These are phyloP conservation scores for Caenorhabditis tropicalis DNA, from an alignment of 1,140 invertebrate species.

Conservation along the genomic window DNA sequence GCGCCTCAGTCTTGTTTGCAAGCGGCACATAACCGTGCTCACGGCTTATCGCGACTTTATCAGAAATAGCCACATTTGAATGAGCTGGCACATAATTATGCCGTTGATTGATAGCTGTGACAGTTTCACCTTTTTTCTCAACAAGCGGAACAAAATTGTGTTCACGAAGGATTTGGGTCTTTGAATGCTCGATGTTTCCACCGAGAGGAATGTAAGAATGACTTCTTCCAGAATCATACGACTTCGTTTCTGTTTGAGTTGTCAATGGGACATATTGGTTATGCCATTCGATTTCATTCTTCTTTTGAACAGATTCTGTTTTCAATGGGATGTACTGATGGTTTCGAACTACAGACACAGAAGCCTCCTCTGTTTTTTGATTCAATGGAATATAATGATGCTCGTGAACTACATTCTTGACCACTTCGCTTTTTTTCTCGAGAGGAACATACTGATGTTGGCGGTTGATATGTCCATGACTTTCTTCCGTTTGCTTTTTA, in stretches of 20 bases:
- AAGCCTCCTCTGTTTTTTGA: neutral
- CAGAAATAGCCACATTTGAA: conserved; percentile 7
- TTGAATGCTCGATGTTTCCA: neutral
- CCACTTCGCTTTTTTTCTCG: neutral
- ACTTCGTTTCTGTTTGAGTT: neutral
- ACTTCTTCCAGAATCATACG: neutral
- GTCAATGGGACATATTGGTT: neutral
- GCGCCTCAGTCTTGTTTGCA: conserved; percentile 14
- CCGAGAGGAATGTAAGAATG: neutral
- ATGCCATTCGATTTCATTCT: neutral
- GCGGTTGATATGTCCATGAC: neutral
- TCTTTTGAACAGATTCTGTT: neutral
- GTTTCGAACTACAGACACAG: neutral
- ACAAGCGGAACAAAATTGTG: neutral
- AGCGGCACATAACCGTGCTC: neutral
- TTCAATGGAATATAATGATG: neutral
- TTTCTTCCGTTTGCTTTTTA: neutral
- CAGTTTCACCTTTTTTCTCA: neutral
- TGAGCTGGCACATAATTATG: conserved; percentile 35
- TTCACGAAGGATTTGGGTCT: neutral
- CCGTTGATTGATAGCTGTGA: neutral
- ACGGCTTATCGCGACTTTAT: conserved; percentile 17
- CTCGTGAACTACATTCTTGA: neutral
- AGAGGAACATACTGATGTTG: neutral
- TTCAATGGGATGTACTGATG: neutral